A percentile compares a stretch with the other conserved stretches of the same genome.
These are phyloP conservation scores for Venustaconcha ellipsiformis DNA, from an alignment of 1,140 invertebrate species.

Conservation along the genomic window DNA sequence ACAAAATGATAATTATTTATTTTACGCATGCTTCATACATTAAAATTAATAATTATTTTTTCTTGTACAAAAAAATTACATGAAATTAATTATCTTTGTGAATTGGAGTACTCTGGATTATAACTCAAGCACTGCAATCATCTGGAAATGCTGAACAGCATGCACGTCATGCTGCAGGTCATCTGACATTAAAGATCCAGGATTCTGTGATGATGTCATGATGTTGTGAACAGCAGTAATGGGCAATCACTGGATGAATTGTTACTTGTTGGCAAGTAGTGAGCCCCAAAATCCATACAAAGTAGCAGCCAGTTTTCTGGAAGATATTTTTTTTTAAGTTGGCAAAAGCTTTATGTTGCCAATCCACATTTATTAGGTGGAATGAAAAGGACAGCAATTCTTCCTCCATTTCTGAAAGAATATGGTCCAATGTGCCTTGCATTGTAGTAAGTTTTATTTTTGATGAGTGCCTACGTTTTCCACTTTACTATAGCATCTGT, in stretches of 20 bases:
- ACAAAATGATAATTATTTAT: no score
- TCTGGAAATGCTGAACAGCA: constrained; percentile 23
- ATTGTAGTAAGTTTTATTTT: no score
- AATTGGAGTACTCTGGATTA: constrained; percentile 9
- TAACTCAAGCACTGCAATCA: constrained; percentile 5
- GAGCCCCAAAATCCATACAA: constrained; percentile 15
- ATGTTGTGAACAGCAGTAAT: background rate
- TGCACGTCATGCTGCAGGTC: constrained; percentile 23
- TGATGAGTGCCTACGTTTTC: no score
- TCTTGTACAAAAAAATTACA: no score
- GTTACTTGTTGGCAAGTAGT: no score
- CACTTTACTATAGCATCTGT: no score
- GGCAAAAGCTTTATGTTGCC: constrained; percentile 14
- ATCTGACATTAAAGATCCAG: constrained; percentile 20
- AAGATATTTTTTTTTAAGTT: background rate
- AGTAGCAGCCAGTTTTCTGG: constrained; percentile 7
- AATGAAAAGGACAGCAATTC: no score
- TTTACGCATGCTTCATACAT: no score
- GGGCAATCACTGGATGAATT: no score
- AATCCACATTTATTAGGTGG: constrained; percentile 21
- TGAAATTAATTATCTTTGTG: constrained; percentile 22
- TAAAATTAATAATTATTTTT: no score
- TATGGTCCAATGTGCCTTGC: no score
- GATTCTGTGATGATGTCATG: constrained; percentile 10
- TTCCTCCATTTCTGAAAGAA: no score